Evolutionary conservation across 1,140 invertebrate genomes (phyloP).

Genomic region (Cryptotermes secundus): DNA sequence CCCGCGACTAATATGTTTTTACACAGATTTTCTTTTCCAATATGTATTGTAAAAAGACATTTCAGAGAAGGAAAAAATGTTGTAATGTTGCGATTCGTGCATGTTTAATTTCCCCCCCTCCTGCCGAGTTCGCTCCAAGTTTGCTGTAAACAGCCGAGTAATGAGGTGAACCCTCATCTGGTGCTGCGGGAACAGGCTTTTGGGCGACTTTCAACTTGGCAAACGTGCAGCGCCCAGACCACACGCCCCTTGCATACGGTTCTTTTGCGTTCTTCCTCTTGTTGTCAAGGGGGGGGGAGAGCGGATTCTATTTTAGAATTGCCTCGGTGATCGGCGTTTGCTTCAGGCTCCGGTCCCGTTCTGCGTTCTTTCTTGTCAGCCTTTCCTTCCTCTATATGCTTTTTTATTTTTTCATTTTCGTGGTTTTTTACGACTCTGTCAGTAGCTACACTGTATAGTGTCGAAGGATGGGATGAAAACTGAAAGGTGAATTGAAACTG

Average conservation of each 20-base stretch:
- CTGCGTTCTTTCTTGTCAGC: not conserved
- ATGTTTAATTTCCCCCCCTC: not conserved
- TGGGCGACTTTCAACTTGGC: slow-evolving; percentile 5
- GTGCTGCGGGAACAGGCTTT: not conserved
- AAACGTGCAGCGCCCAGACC: not conserved
- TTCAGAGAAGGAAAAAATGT: not conserved
- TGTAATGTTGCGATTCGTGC: not conserved
- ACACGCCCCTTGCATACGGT: not conserved
- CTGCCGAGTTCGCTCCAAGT: not conserved
- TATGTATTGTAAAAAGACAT: not conserved
- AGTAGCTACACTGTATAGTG: too few relatives aligned
- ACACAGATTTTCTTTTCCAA: not conserved
- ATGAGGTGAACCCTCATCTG: not conserved
- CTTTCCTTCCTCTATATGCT: not conserved
- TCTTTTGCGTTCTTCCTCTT: not conserved
- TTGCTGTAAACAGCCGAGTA: not conserved
- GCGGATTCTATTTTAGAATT: not conserved
- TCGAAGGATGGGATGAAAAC: too few relatives aligned
- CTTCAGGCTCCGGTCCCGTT: not conserved
- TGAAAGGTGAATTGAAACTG: too few relatives aligned
- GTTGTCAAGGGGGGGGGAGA: not conserved
- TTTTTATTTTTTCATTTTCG: not conserved
- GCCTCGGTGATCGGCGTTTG: not conserved
- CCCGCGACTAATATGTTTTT: too few relatives aligned
- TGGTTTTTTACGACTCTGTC: too few relatives aligned